These are phyloP conservation scores for Podilymbus podiceps DNA, from an alignment of 2,113 vertebrate genomes.

Conservation along the genomic window DNA sequence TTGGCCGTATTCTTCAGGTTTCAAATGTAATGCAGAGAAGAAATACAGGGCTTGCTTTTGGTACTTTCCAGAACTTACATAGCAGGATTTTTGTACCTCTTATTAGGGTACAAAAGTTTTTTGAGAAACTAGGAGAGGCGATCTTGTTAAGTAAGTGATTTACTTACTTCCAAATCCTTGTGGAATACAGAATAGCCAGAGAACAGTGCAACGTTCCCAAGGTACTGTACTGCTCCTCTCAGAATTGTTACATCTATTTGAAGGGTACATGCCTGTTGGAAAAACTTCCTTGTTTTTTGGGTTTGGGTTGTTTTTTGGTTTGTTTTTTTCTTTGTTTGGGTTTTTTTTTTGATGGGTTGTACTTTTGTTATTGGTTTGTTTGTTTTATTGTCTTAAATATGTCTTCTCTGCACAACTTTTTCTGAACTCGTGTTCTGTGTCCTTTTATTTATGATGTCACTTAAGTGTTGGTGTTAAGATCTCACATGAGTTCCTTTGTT, in stretches of 20 bases:
- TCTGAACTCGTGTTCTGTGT: background rate
- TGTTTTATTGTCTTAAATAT: background rate
- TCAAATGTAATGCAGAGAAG: background rate
- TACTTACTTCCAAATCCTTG: background rate
- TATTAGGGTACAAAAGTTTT: background rate
- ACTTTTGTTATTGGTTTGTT: background rate
- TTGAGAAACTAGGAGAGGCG: background rate
- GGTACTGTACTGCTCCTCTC: background rate
- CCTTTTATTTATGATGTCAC: background rate
- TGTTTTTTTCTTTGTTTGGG: background rate
- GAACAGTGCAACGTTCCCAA: background rate
- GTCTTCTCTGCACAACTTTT: background rate
- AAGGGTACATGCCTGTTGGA: background rate
- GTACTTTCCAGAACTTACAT: background rate
- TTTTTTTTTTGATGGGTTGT: fast-evolving
- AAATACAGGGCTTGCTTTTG: background rate
- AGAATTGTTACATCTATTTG: background rate
- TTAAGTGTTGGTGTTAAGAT: background rate
- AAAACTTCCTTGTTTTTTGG: background rate
- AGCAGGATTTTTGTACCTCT: background rate
- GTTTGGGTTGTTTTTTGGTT: background rate
- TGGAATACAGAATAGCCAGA: background rate
- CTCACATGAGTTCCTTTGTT: background rate
- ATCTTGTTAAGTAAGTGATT: background rate
- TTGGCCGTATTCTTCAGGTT: background rate